A percentile compares a stretch with the other conserved stretches of the same genome.
phyloP scores from a whole-genome alignment of 2,888 invertebrate species.

The Automeris io region DNA sequence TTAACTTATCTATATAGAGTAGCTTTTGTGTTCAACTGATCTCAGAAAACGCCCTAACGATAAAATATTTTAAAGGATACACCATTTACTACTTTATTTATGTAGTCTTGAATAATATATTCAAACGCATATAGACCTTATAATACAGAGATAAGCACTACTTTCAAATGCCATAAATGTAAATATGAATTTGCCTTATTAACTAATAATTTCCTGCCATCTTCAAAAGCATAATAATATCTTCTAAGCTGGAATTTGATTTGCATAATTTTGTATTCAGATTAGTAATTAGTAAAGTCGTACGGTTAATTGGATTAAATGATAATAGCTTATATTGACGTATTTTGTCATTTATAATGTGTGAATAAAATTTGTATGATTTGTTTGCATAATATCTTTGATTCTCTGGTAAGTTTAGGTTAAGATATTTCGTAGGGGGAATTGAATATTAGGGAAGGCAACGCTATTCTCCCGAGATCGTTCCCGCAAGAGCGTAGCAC shows the following conservation, averaged over 20 bases:
- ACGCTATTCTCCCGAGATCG: too few species aligned
- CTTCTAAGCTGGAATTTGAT: background rate
- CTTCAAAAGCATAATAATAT: background rate
- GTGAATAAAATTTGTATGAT: conserved; percentile 8
- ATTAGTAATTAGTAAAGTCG: background rate
- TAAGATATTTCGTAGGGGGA: too few species aligned
- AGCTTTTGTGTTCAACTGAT: conserved; percentile 24
- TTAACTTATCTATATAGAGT: conserved; percentile 54
- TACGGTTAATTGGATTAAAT: background rate
- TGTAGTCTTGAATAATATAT: background rate
- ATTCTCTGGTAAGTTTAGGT: too few species aligned
- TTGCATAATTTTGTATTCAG: background rate
- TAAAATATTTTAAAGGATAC: conserved; percentile 32
- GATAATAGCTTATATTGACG: background rate
- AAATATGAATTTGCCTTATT: background rate
- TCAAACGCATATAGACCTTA: background rate
- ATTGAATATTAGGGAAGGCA: too few species aligned
- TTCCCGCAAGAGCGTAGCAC: too few species aligned
- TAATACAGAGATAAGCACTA: background rate
- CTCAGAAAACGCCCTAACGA: conserved; percentile 51
- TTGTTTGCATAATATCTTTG: background rate
- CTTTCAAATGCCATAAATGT: background rate
- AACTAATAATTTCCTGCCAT: background rate
- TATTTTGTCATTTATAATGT: conserved; percentile 2
- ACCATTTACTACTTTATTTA: conserved; percentile 13